Base-by-base conservation (phyloP, 2,888 invertebrate genomes). In the Meiosimyza decipiens region DNA sequence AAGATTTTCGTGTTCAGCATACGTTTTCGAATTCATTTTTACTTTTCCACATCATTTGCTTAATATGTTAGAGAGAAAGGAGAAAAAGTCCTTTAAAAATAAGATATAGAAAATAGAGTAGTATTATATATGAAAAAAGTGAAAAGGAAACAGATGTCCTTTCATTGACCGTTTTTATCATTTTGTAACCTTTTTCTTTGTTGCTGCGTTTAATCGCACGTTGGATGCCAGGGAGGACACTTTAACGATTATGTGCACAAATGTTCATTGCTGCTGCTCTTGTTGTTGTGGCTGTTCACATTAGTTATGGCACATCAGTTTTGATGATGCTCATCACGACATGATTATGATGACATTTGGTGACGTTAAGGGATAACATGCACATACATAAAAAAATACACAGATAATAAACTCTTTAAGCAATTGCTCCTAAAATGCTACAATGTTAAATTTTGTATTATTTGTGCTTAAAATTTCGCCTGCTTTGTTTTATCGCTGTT, bases 21-120 rank as follows among this genome's bases (percentile, higher is more conserved):
- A 59, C 68, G 59, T 50, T 68, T 59, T 75, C 76, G 78, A 82
- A 82, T 83, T 81, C 81, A 82, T 82, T 82, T 40, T 83, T 82
- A 83, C 83, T 82, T 82, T 82, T 82, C 83, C 83, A 83, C 83
- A 81, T 83, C 83, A 82, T 83, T 82, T 82, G 81, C 80, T 82
- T 69, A 69, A 76, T 75, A 73, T 57, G 62, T 50, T 15, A 18
- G 11, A 69, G 40, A 22, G 49, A 47, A 40, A 40, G 9, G 12
- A 18, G 12, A 47, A n/a, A 47, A 16, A 62, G 9, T 82, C 73
- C 51, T 54, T 50, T 16, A 18, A 15, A 69, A 54, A 18, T 16
- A 49, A 15, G n/a, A 13, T 47, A 47, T 16, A 62, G 16, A 16
- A 13, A 22, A 28, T 50, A 47, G 40, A 40, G 40, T 12, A 47